These are phyloP conservation scores for Drosophila kuntzei DNA, from an alignment of 2,888 invertebrate species.

Conservation along the genomic window DNA sequence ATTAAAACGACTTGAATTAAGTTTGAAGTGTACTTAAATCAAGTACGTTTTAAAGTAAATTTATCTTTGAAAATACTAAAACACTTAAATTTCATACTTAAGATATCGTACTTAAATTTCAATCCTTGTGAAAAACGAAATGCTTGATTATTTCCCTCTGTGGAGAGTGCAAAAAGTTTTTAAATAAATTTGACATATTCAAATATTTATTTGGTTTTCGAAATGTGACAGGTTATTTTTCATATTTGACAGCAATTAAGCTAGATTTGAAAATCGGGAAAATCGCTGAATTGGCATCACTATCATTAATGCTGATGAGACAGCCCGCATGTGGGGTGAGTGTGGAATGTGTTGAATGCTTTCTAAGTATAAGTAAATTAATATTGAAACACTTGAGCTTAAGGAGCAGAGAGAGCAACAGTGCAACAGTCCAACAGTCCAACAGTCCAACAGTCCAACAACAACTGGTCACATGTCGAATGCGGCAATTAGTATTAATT, in stretches of 20 bases:
- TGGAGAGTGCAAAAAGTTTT: no score
- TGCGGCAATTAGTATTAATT: constrained; percentile 75
- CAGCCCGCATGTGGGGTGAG: constrained; percentile 1
- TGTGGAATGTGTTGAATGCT: background rate
- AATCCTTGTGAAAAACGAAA: no score
- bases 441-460: background rate
- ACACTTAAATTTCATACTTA: no score
- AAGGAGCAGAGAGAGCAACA: background rate
- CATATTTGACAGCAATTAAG: background rate
- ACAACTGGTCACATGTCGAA: constrained; percentile 46
- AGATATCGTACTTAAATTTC: no score
- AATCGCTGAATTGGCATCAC: constrained; percentile 4
- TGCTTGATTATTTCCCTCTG: no score
- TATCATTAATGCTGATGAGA: background rate
- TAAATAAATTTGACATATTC: no score
- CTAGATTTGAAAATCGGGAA: background rate
- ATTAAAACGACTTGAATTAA: no score
- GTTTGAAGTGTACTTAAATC: no score
- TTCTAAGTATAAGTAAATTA: constrained; percentile 13
- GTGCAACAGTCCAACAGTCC: no score
- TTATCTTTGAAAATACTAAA: no score
- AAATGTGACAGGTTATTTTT: background rate
- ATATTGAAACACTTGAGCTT: constrained; percentile 15
- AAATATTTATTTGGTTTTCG: background rate
- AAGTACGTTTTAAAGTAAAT: no score